Evolutionary conservation across 1,140 invertebrate genomes (phyloP), one percentile per base, ranked within the genome.

Genomic region (Oryzaephilus surinamensis): DNA sequence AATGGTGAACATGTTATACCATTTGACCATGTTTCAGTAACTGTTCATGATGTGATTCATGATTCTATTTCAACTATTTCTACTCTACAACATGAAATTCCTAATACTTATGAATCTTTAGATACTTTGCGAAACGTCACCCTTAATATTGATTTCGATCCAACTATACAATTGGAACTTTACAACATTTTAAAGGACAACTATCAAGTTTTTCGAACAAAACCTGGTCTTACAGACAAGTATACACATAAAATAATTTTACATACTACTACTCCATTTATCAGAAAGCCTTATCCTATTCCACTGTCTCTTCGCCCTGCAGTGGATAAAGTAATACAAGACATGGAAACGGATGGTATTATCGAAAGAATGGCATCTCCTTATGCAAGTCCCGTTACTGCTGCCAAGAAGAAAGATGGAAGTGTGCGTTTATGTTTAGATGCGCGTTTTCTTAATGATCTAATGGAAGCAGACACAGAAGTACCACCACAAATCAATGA

Each of bases 341-440:
- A 32, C 8, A 32, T 32, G 30, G 4, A 16, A 13, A 17, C 15
- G 14, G 8, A 16, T 14, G 30, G 30, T 6, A 13, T 32, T 6
- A 32, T 32, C 8, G 18, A 32, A 14, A 14, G 30, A 32, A 13
- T 10, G 11, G 11, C 30, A 7, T 32, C 30, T 10, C 30, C n/a
- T 16, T 32, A 32, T 32, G 30, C 30, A 5, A 32, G 30, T 15
- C 30, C 30, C 7, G 11, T 32, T 10, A 15, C 30, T 3, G 30
- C 18, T 4, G 30, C 18, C 4, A 5, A 6, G 18, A 32, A 32
- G 30, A 32, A 32, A 32, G n/a, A 52, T 21, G 39, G 35, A 0
- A 17, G 10, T 5, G 40, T 54, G 1, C 14, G 54, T 28, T 33
- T 54, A 11, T 54, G 55, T 36, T 31, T 55, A 6, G 52, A 57